phyloP scores from a whole-genome alignment of 2,113 vertebrate species.

The Ceyx cyanopectus region DNA sequence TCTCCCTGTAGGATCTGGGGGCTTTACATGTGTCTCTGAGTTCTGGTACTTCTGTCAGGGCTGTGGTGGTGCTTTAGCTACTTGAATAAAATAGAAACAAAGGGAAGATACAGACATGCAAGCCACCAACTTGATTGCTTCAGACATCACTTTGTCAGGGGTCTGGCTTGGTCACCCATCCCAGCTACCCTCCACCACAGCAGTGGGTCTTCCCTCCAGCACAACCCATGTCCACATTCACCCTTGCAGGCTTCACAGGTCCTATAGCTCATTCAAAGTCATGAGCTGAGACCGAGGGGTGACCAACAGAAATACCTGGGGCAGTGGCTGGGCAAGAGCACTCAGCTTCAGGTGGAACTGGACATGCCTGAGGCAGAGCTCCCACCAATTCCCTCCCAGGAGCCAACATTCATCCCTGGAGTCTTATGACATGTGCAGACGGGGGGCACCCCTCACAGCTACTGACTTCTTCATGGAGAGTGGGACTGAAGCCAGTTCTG shows the following conservation, averaged over 20 bases:
- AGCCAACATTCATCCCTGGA: rapidly evolving
- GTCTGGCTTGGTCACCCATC: neutral
- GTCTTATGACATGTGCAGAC: neutral
- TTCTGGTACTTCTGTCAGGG: neutral
- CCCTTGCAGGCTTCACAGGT: neutral
- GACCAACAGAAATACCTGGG: neutral
- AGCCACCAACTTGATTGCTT: neutral
- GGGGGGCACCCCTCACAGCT: neutral
- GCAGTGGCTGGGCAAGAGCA: neutral
- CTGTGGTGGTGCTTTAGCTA: neutral
- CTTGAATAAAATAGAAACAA: neutral
- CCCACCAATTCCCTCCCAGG: neutral
- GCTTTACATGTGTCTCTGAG: neutral
- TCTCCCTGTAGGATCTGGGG: neutral
- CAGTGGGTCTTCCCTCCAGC: neutral
- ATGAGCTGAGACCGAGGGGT: neutral
- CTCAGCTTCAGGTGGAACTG: neutral
- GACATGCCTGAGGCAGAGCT: neutral
- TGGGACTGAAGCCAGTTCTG: neutral
- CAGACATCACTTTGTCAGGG: neutral
- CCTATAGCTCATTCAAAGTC: neutral
- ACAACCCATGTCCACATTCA: neutral
- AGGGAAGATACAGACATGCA: neutral
- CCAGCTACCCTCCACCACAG: neutral
- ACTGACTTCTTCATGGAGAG: neutral